Evolutionary conservation across 2,888 invertebrate genomes (phyloP), one percentile per base, ranked within the genome.

Genomic region (Cosmia pyralina): DNA sequence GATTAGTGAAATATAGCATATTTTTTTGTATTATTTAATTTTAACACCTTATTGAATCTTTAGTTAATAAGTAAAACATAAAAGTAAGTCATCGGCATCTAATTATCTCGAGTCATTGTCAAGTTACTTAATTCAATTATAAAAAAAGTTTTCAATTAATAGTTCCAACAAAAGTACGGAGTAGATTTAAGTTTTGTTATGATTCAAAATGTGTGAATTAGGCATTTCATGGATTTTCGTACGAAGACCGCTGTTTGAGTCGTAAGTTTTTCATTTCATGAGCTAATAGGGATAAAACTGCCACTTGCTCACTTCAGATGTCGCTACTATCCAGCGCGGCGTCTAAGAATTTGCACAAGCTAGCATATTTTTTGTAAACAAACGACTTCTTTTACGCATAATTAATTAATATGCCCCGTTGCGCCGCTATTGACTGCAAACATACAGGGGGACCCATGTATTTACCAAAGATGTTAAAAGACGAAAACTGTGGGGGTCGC

Each of bases 241-340:
- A 17, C 41, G 17, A 57, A 66, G 50, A 41, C 38, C 28, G 46
- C 4, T 52, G 13, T 66, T 66, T 50, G 38, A 50, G 8, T 52
- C 10, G 77, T 77, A 74, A 80, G 75, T 74, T 57, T 55, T 63
- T 59, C 4, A 34, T 38, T n/a, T 41, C 28, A 50, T 69, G 10
- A 28, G 28, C 2, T 13, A 55, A 28, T 55, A 0, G 7, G 53
- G 53, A 28, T 3, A 28, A 7, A 28, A 15, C 7, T 53, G 13
- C 6, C 22, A 53, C 22, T 53, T 15, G n/a, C 13, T 53, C 53
- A 53, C 53, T 28, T 28, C 15, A 28, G 28, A 55, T 22, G 28
- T 55, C 22, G 15, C 53, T 53, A 53, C 15, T 28, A 55, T 55
- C 53, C 7, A 28, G 53, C 53, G 53, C 7, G 15, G 53, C 53